Percentiles rank a stretch among this genome's conserved stretches.
Conservation (phyloP, 2,113 vertebrate genomes). For the Meles meles region DNA sequence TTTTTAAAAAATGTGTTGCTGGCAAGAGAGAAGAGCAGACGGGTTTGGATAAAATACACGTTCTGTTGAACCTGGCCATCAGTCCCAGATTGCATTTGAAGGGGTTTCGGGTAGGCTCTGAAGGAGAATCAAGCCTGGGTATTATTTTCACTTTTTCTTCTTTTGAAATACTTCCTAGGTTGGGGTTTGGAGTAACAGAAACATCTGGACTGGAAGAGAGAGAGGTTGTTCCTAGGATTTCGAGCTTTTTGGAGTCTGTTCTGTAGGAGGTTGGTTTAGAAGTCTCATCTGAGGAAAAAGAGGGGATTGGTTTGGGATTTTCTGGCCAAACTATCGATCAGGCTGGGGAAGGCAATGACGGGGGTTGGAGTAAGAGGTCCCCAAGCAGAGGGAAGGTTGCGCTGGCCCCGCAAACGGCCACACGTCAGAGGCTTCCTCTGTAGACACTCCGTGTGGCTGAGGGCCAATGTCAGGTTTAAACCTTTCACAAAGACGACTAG, state of each 20-base stretch:
- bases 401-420: neutral
- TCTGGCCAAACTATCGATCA: neutral
- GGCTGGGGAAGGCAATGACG: neutral
- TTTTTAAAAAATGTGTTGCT: conserved; percentile 65
- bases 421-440: neutral
- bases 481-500: neutral
- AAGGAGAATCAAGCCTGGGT: conserved; percentile 35
- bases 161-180: conserved; percentile 40
- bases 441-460: neutral
- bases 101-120: conserved; percentile 22
- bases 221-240: conserved; percentile 4
- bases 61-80: conserved; percentile 62
- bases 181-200: neutral
- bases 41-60: conserved; percentile 53
- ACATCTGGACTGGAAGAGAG: conserved; percentile 45
- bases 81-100: conserved; percentile 52
- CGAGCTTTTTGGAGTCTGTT: neutral
- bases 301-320: neutral
- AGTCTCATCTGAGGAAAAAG: neutral
- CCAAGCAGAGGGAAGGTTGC: neutral
- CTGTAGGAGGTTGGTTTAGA: neutral
- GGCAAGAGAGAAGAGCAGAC: conserved; percentile 61
- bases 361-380: neutral
- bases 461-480: neutral
- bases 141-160: conserved; percentile 38